Evolutionary conservation across 2,797 vertebrate species (phyloP), one percentile per base, ranked within the genome.

Genomic region (Borostomias antarcticus): DNA sequence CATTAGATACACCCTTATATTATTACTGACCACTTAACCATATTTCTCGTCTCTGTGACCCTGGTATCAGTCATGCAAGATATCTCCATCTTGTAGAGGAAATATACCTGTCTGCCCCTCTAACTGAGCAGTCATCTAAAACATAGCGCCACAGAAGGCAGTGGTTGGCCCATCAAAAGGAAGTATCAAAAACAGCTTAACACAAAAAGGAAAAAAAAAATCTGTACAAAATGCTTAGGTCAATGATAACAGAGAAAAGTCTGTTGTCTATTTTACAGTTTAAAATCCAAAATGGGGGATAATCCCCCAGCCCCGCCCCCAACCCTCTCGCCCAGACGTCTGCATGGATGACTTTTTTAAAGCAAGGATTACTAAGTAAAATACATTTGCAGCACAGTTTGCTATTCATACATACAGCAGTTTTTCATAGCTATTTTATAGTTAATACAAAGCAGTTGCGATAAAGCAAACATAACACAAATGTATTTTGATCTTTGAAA

Each of bases 361-460:
- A 96, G 93, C 92, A 92, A 94, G 90, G 90, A 92, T 94, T 95
- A 94, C 90, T 92, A 93, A 94, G 91, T 93, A 93, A 95, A 95
- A 94, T 93, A 95, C 94, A 96, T 93, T 93, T 95, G 94, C 94
- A 94, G 95, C 91, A 92, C 89, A 92, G 85, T 93, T 94, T 94
- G 94, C 95, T 93, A 92, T 93, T 94, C 93, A 94, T 95, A 96
- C 94, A 97, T 95, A 97, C 95, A 98, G 95, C 94, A 95, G 94
- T 81, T 93, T 82, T 75, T 63, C 89, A 93, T 93, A 93, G 91
- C 91, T 89, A 89, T 94, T 93, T 94, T 93, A 93, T 94, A 91
- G 88, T 94, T 92, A 94, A 95, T 95, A 96, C 95, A 96, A 96
- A 96, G 95, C 94, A 94, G 93, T 94, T 91, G 93, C 92, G 90